Conservation (phyloP, 2,797 vertebrate species). For the Fringilla coelebs region DNA sequence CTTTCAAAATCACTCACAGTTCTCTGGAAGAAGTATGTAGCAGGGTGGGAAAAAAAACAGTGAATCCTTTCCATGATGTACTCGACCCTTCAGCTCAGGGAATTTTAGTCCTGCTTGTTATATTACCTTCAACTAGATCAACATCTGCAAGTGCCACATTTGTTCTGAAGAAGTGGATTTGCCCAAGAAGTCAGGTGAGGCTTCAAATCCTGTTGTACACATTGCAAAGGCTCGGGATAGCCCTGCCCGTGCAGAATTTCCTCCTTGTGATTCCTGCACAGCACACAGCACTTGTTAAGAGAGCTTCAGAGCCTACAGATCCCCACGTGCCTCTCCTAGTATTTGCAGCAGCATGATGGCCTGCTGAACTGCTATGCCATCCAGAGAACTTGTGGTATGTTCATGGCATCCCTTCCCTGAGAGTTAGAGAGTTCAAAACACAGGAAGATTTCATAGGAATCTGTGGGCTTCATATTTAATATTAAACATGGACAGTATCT, state of each 20-base stretch:
- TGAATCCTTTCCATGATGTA: background rate
- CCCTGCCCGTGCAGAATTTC: background rate
- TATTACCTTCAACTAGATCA: background rate
- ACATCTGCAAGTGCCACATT: background rate
- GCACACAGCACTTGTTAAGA: background rate
- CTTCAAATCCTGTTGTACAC: background rate
- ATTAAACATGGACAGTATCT: background rate
- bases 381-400: constrained; percentile 42
- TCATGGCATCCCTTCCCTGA: background rate
- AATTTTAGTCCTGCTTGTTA: background rate
- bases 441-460: background rate
- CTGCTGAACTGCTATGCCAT: background rate
- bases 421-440: no score
- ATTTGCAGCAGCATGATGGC: background rate
- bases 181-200: background rate
- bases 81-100: background rate
- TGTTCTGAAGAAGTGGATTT: background rate
- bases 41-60: accelerated
- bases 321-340: background rate
- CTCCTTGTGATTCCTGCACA: background rate
- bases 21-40: background rate
- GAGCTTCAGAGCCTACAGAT: background rate
- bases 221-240: background rate
- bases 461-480: background rate
- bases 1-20: background rate